Base-by-base conservation (phyloP, 2,888 invertebrate species). In the Galeopsomyia nigrocyanea region DNA sequence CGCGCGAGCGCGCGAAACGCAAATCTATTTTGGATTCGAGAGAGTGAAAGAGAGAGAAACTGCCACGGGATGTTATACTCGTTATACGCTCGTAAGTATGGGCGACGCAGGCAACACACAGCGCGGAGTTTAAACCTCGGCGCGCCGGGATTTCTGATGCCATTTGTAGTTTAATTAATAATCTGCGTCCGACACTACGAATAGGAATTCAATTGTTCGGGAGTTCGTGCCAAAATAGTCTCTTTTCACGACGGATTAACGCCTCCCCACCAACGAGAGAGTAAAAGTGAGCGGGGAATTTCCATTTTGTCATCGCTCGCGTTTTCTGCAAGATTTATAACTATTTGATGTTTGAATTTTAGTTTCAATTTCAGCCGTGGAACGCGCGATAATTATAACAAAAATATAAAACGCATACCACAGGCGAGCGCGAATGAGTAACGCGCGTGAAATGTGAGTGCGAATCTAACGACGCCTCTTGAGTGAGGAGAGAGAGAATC, bases 1-100 rank as follows among this genome's bases (percentile, higher is more conserved):
- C 2, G 26, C 26, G 26, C 39, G 39, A 26, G 26, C 26, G 26
- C 39, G 39, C 39, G 10, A 39, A 50, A 58, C 53, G 69, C 68
- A 64, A 72, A 72, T 75, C 75, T 75, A 75, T 75, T 75, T 75
- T 75, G 60, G 67, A 75, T 70, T 58, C 66, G 47, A 49, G 62
- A 56, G 39, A 9, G 39, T 5, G 3, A 31, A 7, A 31, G 31
- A 31, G 31, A 31, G 31, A 31, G 31, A 31, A 57, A 56, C 58
- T 49, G 51, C 53, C 22, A 46, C 31, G 62, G 56, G 49, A 46
- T 53, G 61, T 64, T 53, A 51, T 74, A 68, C 51, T 56, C 64
- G 67, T 71, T 66, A 65, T 26, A 39, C 56, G 61, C 57, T 51
- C 46, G 56, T 46, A 65, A 56, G 60, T 56, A 50, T 51, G 50